These are phyloP conservation scores for Catharus bicknelli DNA, from an alignment of 2,113 vertebrate species.

Conservation along the genomic window DNA sequence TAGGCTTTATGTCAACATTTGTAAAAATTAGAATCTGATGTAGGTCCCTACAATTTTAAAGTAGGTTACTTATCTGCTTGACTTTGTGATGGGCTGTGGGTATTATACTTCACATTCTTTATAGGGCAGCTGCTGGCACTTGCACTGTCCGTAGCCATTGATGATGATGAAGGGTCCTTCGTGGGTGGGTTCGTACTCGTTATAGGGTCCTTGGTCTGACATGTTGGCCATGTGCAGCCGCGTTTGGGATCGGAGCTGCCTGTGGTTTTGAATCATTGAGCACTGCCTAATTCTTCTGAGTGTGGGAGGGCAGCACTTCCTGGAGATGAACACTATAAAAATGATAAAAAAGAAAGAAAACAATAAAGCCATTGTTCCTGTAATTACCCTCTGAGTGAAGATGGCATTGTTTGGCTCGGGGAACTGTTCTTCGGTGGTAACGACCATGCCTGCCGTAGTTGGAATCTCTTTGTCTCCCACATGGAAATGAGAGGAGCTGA, in stretches of 20 bases:
- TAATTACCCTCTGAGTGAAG: slow-evolving; percentile 96
- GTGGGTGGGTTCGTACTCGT: slow-evolving; percentile 95
- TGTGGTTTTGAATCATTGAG: slow-evolving; percentile 95
- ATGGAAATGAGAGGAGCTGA: slow-evolving; percentile 91
- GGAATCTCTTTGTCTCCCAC: slow-evolving; percentile 93
- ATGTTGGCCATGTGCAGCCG: slow-evolving; percentile 95
- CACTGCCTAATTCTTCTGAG: slow-evolving; percentile 96
- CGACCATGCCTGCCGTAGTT: slow-evolving; percentile 85
- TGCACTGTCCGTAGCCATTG: slow-evolving; percentile 98
- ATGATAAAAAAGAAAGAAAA: slow-evolving; percentile 99
- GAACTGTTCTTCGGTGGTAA: slow-evolving; percentile 89
- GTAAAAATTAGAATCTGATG: slow-evolving; percentile 80
- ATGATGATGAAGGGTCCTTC: slow-evolving; percentile 98
- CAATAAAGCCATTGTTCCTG: slow-evolving; percentile 98
- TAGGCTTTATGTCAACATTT: slow-evolving; percentile 79
- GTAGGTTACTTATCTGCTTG: slow-evolving; percentile 80
- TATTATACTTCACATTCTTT: slow-evolving; percentile 99
- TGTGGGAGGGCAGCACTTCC: slow-evolving; percentile 97
- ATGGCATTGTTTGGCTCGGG: slow-evolving; percentile 90
- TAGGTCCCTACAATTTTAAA: slow-evolving; percentile 77
- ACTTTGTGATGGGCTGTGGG: slow-evolving; percentile 59
- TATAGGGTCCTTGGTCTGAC: slow-evolving; percentile 97
- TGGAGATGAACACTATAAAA: slow-evolving; percentile 98
- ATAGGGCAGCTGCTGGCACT: slow-evolving; percentile 98
- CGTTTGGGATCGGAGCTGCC: slow-evolving; percentile 97